Base-by-base conservation (phyloP, 2,888 invertebrate species). In the Aspidapion aeneum region DNA sequence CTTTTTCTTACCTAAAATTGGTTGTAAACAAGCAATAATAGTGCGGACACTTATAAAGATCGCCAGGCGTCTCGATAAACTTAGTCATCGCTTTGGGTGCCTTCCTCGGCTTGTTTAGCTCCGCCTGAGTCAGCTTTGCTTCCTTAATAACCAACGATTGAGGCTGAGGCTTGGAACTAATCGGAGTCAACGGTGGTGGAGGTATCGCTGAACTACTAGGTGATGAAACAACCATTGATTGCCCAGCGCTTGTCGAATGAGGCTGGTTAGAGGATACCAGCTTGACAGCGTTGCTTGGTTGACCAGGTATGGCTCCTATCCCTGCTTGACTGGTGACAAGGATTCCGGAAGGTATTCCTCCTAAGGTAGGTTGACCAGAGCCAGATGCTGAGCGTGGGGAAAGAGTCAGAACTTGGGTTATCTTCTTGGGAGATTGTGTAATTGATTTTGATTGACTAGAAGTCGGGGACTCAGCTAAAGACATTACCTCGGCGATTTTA, bases 41-140 rank as follows among this genome's bases (percentile, higher is more conserved):
- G 1, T 77, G 79, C 76, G 85, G 85, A 69, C 87, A 87, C 68
- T 86, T 86, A 70, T 82, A 86, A 12, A 85, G 73, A 50, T 83
- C 80, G 1, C 75, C 71, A 5, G 72, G 70, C 19, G 65, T 66
- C 35, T 67, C 63, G 18, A 74, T 58, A 55, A 76, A 74, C 57
- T 72, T 72, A 18, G 64, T 66, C 78, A 84, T 79, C 0, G 73
- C 74, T 12, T 69, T 71, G 16, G 76, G 74, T 3, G 77, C 76
- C 68, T 79, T 79, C 50, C 72, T 70, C 1, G 70, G 66, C 51
- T 63, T 68, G 1, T 57, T 57, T 18, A 71, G 7, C 58, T 76
- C 76, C 1, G 60, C 60, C 0, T 60, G n/a, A 1, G 68, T 68
- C 54, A 72, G 22, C 61, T 70, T 73, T 12, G 71, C 68, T 58